Evolutionary conservation across 2,888 invertebrate genomes (phyloP).

Genomic region (Drosophila crucigera): DNA sequence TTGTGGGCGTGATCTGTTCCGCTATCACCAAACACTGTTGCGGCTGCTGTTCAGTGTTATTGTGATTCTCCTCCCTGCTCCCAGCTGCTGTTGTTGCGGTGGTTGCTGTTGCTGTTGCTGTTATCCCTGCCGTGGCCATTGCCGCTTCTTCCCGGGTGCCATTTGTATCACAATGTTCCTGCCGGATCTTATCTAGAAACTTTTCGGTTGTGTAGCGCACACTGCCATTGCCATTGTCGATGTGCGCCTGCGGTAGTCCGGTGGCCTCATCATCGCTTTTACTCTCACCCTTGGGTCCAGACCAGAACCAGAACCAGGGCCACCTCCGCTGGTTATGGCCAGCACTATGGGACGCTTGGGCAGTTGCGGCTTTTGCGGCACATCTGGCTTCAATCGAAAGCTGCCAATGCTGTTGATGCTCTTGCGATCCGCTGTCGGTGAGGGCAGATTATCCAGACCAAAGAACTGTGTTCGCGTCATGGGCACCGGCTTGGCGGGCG

Average conservation of each 20-base stretch:
- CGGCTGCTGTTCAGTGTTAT: conserved; percentile 59
- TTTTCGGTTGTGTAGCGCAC: conserved; percentile 72
- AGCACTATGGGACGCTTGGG: conserved; percentile 89
- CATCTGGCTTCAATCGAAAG: conserved; percentile 81
- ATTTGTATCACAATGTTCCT: conserved; percentile 75
- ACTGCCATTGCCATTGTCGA: conserved; percentile 69
- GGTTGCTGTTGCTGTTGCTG: conserved; percentile 19
- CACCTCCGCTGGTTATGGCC: conserved; percentile 34
- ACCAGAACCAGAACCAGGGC: conserved; percentile 16
- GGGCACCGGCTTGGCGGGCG: conserved; percentile 82
- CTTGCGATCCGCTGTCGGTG: conserved; percentile 81
- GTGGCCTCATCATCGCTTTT: conserved; percentile 78
- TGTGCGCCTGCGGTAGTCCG: conserved; percentile 69
- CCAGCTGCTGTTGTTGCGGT: conserved; percentile 4
- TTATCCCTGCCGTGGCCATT: conserved; percentile 4
- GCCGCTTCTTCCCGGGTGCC: conserved; percentile 48
- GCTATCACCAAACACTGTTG: conserved; percentile 37
- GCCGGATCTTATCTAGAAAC: conserved; percentile 72
- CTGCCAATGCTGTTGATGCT: conserved; percentile 81
- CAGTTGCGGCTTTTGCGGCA: conserved; percentile 90
- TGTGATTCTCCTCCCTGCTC: conserved; percentile 51
- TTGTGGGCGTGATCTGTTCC: conserved; percentile 63
- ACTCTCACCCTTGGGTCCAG: conserved; percentile 45
- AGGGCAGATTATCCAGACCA: conserved; percentile 80
- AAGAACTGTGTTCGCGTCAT: conserved; percentile 83